A percentile compares a stretch with the other conserved stretches of the same genome.
Conservation (phyloP, 2,113 vertebrate species). For the Pagrus major region DNA sequence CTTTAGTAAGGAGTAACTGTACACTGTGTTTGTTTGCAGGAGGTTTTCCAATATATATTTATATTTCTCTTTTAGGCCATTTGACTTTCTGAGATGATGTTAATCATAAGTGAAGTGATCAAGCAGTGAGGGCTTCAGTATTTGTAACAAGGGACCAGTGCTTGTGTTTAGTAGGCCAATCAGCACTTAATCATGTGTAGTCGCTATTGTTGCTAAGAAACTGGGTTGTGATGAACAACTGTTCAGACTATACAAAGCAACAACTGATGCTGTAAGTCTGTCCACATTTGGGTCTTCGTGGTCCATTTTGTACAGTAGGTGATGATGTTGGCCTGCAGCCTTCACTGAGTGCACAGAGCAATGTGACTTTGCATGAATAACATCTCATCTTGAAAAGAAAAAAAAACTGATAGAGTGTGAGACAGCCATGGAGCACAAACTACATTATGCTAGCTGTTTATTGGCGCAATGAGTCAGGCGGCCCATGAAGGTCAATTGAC, state of each 20-base stretch:
- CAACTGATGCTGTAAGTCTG: slow-evolving; percentile 39
- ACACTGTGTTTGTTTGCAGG: neutral
- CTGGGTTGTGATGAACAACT: slow-evolving; percentile 54
- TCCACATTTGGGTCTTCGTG: slow-evolving; percentile 22
- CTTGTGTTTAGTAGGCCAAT: slow-evolving; percentile 50
- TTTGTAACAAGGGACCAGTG: slow-evolving; percentile 30
- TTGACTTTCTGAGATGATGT: slow-evolving; percentile 20
- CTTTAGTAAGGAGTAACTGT: neutral
- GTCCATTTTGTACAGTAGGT: slow-evolving; percentile 18
- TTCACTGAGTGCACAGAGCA: slow-evolving; percentile 18
- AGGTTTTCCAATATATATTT: neutral
- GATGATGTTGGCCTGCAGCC: slow-evolving; percentile 17
- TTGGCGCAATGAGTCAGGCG: slow-evolving; percentile 70
- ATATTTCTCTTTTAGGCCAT: neutral
- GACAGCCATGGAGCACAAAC: slow-evolving; percentile 50
- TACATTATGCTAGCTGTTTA: slow-evolving; percentile 70
- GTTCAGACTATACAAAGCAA: slow-evolving; percentile 45
- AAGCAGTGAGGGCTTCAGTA: slow-evolving; percentile 5
- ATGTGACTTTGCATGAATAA: slow-evolving; percentile 57
- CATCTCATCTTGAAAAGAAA: slow-evolving; percentile 40
- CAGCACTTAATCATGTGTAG: slow-evolving; percentile 65
- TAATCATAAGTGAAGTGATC: slow-evolving; percentile 32
- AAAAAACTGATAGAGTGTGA: slow-evolving; percentile 19
- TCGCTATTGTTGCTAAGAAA: slow-evolving; percentile 75
- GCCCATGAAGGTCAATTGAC: slow-evolving; percentile 79